Evolutionary conservation across 2,797 vertebrate genomes (phyloP).

Genomic region (Sebastes steindachneri): DNA sequence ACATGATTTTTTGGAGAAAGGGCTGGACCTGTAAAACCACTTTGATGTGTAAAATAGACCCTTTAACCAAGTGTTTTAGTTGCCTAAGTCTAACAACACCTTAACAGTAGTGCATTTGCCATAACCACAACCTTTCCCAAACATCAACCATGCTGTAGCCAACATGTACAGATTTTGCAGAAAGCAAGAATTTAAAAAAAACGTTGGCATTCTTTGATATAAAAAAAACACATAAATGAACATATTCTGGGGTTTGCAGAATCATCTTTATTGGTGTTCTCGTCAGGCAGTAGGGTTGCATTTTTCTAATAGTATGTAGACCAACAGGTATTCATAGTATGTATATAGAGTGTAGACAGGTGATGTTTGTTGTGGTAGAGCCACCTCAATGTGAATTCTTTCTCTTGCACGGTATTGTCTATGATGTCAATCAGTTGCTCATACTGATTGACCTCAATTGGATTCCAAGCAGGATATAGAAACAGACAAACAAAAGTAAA

Average conservation of each 20-base stretch:
- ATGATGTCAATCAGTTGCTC: slow-evolving; percentile 16
- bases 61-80: not conserved
- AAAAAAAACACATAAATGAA: too few relatives aligned
- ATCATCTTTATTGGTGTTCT: not conserved
- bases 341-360: not conserved
- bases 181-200: too few relatives aligned
- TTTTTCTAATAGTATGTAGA: not conserved
- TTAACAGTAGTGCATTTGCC: not conserved
- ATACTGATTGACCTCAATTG: slow-evolving; percentile 51
- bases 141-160: not conserved
- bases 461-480: slow-evolving; percentile 39
- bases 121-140: not conserved
- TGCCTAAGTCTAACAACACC: not conserved
- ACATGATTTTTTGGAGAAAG: not conserved
- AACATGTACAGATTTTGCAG: too few relatives aligned
- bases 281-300: not conserved
- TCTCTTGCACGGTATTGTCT: not conserved
- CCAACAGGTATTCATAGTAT: not conserved
- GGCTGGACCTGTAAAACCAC: not conserved
- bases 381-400: not conserved
- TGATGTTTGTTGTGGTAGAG: not conserved
- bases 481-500: slow-evolving; percentile 53
- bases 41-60: not conserved
- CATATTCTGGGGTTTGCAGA: not conserved
- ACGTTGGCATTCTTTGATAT: too few relatives aligned